Evolutionary conservation across 2,888 invertebrate species (phyloP), one percentile per base, ranked within the genome.

Genomic region (Amiota mariae): DNA sequence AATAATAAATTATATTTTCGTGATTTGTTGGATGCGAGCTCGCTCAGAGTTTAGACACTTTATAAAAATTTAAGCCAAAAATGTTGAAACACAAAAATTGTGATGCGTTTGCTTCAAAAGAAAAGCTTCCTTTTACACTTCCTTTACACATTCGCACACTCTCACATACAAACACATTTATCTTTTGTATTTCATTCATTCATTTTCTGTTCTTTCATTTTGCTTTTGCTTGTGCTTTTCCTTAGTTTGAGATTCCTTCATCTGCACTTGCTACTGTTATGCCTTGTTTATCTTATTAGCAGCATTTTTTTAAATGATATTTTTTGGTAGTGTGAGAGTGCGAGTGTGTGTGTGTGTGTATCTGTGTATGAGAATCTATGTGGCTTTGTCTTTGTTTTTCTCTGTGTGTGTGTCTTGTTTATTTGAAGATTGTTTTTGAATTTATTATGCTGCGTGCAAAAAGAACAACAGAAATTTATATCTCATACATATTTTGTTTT

Each of bases 1-100:
- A 82, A 84, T 84, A 84, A 84, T 84, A 84, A 84, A 84, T 84
- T 84, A 84, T 84, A 85, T 86, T 84, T 83, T 78, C 81, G 80
- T 85, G 84, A 83, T 85, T 83, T 85, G 85, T 85, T 72, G 64
- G 47, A 47, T 47, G 64, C 48, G 15, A 57, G 57, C 57, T 57
- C n/a, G 64, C 12, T 47, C 8, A 36, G 36, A 36, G 15, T n/a
- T 57, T n/a, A 57, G 57, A 15, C 15, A 20, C n/a, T n/a, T 57
- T 57, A 11, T 57, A 77, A 36, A 36, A 36, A 36, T 36, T 36
- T 36, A 36, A 36, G 77, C 70, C 76, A 71, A 67, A 76, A 66
- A 73, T 36, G 36, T 36, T 36, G 36, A 36, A 36, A 36, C 36
- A 36, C 36, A 36, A 36, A 36, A 36, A 36, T 36, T 36, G 36